Conservation (phyloP, 30 jellyfish, hydroid and myxozoan species). For the Turritopsis dohrnii region DNA sequence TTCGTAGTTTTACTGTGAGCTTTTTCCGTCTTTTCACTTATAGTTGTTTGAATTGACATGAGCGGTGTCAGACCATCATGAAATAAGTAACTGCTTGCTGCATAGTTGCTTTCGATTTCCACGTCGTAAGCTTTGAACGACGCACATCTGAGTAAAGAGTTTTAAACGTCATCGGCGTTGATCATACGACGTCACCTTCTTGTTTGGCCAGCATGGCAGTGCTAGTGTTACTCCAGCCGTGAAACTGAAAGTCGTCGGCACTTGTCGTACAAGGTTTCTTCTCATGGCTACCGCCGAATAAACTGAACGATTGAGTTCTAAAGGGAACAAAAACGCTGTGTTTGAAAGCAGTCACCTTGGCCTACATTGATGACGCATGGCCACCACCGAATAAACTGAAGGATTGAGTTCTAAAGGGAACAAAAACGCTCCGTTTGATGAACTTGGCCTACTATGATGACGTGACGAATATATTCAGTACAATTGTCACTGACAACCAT, state of each 20-base stretch:
- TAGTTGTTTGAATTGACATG: neutral
- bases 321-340: neutral
- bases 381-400: neutral
- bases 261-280: neutral
- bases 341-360: no score
- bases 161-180: no score
- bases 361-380: no score
- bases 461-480: no score
- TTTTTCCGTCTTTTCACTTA: no score
- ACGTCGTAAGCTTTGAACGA: neutral
- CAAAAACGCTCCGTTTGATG: no score
- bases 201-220: neutral
- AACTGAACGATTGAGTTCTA: neutral
- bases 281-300: neutral
- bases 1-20: neutral
- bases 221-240: neutral
- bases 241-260: neutral
- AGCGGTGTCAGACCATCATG: neutral
- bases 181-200: neutral
- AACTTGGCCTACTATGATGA: no score
- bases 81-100: neutral
- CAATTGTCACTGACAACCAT: no score
- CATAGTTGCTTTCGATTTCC: neutral
- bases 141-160: no score
- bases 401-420: neutral